Evolutionary conservation across 2,113 vertebrate species (phyloP).

Genomic region (Neomonachus schauinslandi): DNA sequence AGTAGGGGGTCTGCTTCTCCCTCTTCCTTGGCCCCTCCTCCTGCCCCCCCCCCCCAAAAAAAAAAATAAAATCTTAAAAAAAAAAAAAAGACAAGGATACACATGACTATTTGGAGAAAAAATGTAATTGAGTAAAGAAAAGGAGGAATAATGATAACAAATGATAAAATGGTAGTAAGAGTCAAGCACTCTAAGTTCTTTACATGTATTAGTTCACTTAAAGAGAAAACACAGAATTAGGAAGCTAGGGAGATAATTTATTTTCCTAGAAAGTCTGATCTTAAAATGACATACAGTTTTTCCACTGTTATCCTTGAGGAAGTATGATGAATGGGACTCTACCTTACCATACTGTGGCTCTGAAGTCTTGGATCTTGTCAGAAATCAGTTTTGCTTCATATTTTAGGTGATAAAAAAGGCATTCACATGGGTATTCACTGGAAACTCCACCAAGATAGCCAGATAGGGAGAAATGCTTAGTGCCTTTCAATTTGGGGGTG

Average conservation of each 20-base stretch:
- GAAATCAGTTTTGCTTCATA: neutral
- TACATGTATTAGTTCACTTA: neutral
- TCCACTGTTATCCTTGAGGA: neutral
- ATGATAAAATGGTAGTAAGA: neutral
- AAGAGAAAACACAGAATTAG: neutral
- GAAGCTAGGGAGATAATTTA: neutral
- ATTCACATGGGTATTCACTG: neutral
- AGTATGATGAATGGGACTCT: neutral
- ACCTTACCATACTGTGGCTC: neutral
- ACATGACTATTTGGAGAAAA: neutral
- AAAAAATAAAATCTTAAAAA: neutral
- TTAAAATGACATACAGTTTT: neutral
- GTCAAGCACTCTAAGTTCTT: neutral
- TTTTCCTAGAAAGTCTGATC: constrained; percentile 28
- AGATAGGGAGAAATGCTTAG: neutral
- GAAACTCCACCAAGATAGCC: neutral
- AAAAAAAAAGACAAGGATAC: neutral
- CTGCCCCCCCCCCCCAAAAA: neutral
- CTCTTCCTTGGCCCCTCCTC: neutral
- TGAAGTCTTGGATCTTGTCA: neutral
- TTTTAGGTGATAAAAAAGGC: neutral
- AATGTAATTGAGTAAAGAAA: neutral
- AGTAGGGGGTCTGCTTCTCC: neutral
- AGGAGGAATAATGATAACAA: neutral
- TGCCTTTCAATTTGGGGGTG: neutral